Base-by-base conservation (phyloP, 1,140 invertebrate species). In the Trypoxylus dichotomus region DNA sequence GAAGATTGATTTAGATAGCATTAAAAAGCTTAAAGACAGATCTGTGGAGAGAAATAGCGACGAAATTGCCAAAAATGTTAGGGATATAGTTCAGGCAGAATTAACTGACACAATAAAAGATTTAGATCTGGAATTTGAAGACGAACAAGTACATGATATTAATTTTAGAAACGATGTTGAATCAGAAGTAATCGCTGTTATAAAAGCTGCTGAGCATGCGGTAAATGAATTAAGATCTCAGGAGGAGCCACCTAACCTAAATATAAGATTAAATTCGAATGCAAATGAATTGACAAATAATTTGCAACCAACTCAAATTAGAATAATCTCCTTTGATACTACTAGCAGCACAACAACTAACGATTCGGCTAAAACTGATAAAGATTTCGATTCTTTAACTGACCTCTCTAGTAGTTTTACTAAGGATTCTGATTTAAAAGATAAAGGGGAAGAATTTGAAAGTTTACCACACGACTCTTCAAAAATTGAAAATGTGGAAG, bases 1-100 rank as follows among this genome's bases (percentile, higher is more conserved):
- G 47, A 78, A 81, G 58, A 86, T 85, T 24, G 79, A 86, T 79
- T 79, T 85, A 29, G 79, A 83, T 42, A 80, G 79, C 47, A 84
- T 83, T 29, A 81, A 76, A 75, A 71, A 68, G 63, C 29, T 76
- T 7, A 41, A 76, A 8, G 60, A 76, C 32, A 8, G 1, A 42
- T 25, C 24, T 3, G 8, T n/a, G 5, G 32, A 43, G 19, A 41
- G 7, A 42, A 29, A 74, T n/a, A 15, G 15, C 1, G 72, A 80
- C 71, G 78, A 75, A 73, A 76, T 76, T 24, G 75, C 41, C 6
- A 74, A 77, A 6, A 73, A 73, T 19, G 63, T 77, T 11, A 29
- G 72, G 21, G 29, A 42, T 29, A 71, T 77, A n/a, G 76, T 77
- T 47, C 42, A 43, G 24, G 60, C 60, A 21, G 78, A 81, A 75